Base-by-base conservation (phyloP, 2,113 vertebrate species). In the Siniperca chuatsi region DNA sequence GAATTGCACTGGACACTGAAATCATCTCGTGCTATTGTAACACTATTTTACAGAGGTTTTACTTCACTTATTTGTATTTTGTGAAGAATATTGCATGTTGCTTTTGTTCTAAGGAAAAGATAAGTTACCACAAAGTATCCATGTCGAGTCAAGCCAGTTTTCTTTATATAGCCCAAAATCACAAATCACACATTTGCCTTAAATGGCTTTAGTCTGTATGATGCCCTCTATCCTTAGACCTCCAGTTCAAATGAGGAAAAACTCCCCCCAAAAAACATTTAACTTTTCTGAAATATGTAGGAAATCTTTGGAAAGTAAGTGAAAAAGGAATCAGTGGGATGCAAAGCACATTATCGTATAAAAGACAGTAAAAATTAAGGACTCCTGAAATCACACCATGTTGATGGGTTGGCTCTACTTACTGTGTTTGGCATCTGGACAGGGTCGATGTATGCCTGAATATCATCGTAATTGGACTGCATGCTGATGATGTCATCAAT, bases 401-500 rank as follows among this genome's bases (percentile, higher is more conserved):
- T 44, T n/a, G 25, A 13, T 44, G 35, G 57, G 62, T 40, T 66
- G 10, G 29, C 37, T 60, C 11, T 44, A 94, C 96, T 95, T 94
- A 99, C 98, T 42, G 98, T 99, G 92, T 99, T 99, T 92, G 98
- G 97, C 97, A 99, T 97, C 92, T 98, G 97, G 5, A 98, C 93
- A 0, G 97, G 95, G 78, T 98, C 98, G 89, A 97, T 96, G 79
- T 97, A 98, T 66, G 96, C 96, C 86, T 98, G 96, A 78, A 98
- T 95, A 0, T 98, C 97, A 78, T 99, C 96, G n/a, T 95, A 96
- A 84, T 91, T 96, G 75, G 96, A 96, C 93, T 96, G 97, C 96
- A 99, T 94, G 82, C 97, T 97, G 94, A 99, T 98, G 86, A 99
- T 99, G 95, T 99, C 96, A 95, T 99, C 98, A 3, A 99, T 98